Base-by-base conservation (phyloP, 2,888 invertebrate genomes). In the Encarsia formosa region DNA sequence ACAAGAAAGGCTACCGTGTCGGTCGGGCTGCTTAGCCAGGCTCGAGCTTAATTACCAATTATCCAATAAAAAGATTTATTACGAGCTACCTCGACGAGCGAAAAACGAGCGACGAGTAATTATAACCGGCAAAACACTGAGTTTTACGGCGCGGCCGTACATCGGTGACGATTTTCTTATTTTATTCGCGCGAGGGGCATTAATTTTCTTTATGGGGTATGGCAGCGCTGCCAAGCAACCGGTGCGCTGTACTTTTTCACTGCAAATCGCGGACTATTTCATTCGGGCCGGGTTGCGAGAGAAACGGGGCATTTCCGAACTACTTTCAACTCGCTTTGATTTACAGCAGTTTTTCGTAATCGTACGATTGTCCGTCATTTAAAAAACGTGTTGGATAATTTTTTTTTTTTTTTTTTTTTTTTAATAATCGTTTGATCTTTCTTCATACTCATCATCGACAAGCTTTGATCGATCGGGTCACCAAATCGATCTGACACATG, bases 31-130 rank as follows among this genome's bases (percentile, higher is more conserved):
- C 68, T 70, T 69, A 71, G n/a, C n/a, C n/a, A n/a, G 68, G 32
- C 69, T 63, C n/a, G 61, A 58, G 61, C 67, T 70, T 69, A 71
- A 72, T 71, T 70, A 70, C 68, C 70, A 70, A 71, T 71, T 70
- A 71, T 68, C 63, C 63, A 66, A 69, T 68, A 71, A 71, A 71
- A 61, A 65, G 59, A 54, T 18, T 20, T 26, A 24, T 29, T 32
- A 32, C n/a, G 19, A 13, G 13, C 29, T 20, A 15, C 38, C 24
- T 43, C 29, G 29, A 31, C n/a, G 23, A 24, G 29, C 61, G 61
- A 68, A 65, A 68, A 70, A 68, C 63, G 59, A 67, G 63, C 63
- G 62, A n/a, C 65, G 65, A 67, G 62, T 70, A 70, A 70, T 70
- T 71, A 70, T 65, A 68, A 64, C 66, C 64, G 61, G 65, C 67